These are phyloP conservation scores for human DNA, from an alignment of 2,113 vertebrate species.

Conservation along the genomic window GRCh38 chr6:38508001-38508500, in stretches of 20 bases:
- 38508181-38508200: background rate
- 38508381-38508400: background rate
- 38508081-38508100: too few species aligned
- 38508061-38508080: too few species aligned
- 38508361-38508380: background rate
- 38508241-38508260: background rate
- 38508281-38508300: background rate
- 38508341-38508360: background rate
- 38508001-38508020: too few species aligned
- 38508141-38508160: background rate
- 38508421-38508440: background rate
- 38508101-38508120: too few species aligned
- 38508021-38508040: too few species aligned
- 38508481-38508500: background rate
- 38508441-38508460: background rate
- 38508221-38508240: background rate
- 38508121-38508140: background rate
- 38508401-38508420: constrained; percentile 10
- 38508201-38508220: background rate
- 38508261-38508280: background rate
- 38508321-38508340: background rate
- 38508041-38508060: too few species aligned
- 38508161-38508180: background rate
- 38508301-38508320: background rate
- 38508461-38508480: background rate